These are phyloP conservation scores for Frieseomelitta varia DNA, from an alignment of 1,140 invertebrate genomes.

Conservation along the genomic window DNA sequence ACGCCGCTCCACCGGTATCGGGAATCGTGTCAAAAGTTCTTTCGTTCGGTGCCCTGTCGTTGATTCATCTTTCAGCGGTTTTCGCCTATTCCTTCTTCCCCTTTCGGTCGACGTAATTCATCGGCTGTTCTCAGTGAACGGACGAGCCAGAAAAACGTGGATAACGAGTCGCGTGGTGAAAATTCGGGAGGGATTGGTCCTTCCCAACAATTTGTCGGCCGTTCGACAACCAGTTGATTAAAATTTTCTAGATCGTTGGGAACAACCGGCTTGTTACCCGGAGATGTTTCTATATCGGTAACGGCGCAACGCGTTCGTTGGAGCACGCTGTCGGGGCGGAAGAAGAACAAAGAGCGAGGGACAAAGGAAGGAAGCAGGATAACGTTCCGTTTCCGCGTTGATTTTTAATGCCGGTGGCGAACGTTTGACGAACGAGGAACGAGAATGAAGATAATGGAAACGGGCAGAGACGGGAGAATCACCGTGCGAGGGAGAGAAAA, in stretches of 20 bases:
- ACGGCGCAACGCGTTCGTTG: background rate
- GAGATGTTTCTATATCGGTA: slow-evolving; percentile 15
- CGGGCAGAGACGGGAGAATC: slow-evolving; percentile 1
- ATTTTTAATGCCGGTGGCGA: slow-evolving; percentile 40
- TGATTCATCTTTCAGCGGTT: slow-evolving; percentile 1
- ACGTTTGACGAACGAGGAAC: slow-evolving; percentile 21
- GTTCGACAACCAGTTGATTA: slow-evolving; percentile 25
- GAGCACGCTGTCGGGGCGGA: no score
- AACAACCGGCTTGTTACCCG: slow-evolving; percentile 21
- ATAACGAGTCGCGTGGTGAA: slow-evolving; percentile 4
- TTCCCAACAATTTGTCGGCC: background rate
- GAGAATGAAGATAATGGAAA: slow-evolving; percentile 12
- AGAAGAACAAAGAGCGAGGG: slow-evolving; percentile 5
- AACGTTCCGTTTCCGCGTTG: slow-evolving; percentile 5
- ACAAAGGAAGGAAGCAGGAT: background rate
- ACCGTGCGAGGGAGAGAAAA: background rate
- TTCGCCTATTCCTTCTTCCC: background rate
- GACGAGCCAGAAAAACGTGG: slow-evolving; percentile 4
- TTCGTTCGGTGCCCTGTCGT: background rate
- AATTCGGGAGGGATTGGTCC: background rate
- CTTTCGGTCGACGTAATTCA: background rate
- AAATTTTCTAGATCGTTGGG: slow-evolving; percentile 21
- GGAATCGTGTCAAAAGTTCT: slow-evolving; percentile 19
- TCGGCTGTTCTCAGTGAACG: background rate
- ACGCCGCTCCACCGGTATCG: slow-evolving; percentile 14